These are phyloP conservation scores for Acanthoscelides obtectus DNA, from an alignment of 2,888 invertebrate genomes.

Conservation along the genomic window DNA sequence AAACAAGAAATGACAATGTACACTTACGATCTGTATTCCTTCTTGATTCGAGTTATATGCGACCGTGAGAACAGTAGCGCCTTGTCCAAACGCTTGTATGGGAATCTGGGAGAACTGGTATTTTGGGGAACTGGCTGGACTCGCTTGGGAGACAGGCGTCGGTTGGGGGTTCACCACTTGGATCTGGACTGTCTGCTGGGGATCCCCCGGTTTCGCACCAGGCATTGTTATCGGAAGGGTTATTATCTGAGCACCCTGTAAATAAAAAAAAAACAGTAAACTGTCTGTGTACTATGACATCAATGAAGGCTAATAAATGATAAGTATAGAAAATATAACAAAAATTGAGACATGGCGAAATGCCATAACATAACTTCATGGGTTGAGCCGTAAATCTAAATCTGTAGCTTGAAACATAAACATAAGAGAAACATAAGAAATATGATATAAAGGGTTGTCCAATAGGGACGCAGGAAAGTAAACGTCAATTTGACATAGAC, in stretches of 20 bases:
- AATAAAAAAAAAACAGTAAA: no score
- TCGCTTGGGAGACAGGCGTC: constrained; percentile 38
- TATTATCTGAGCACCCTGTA: constrained; percentile 59
- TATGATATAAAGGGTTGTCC: no score
- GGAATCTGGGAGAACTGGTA: constrained; percentile 72
- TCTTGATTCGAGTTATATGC: constrained; percentile 63
- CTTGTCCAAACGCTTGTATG: constrained; percentile 68
- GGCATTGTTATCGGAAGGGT: constrained; percentile 76
- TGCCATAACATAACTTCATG: no score
- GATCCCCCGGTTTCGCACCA: constrained; percentile 69
- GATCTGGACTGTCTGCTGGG: constrained; percentile 74
- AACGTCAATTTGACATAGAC: no score
- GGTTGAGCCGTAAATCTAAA: no score
- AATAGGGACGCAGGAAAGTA: no score
- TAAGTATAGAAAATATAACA: no score
- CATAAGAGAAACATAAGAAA: no score
- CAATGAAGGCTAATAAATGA: no score
- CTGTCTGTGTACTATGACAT: no score
- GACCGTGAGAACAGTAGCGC: constrained; percentile 68
- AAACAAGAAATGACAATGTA: constrained; percentile 20
- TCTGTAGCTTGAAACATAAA: no score
- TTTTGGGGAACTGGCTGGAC: constrained; percentile 59
- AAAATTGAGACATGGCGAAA: no score
- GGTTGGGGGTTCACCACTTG: constrained; percentile 51
- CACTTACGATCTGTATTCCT: constrained; percentile 56